Evolutionary conservation across 2,888 invertebrate species (phyloP).

Genomic region (Seira sanloemensis): DNA sequence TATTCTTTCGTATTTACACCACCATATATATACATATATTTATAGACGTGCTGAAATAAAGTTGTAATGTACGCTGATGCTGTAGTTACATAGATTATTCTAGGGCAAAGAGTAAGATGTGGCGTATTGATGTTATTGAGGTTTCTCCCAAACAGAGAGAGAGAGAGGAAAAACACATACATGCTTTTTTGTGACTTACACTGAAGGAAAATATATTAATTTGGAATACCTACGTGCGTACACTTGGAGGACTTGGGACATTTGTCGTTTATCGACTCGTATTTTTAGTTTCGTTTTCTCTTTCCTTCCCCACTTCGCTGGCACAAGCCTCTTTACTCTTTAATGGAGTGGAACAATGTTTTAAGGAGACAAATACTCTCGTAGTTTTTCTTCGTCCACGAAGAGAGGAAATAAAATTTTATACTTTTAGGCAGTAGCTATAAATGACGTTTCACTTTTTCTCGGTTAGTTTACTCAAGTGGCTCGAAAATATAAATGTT

Average conservation of each 20-base stretch:
- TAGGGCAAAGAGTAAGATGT: background rate
- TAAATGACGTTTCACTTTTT: slow-evolving; percentile 15
- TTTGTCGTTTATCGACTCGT: slow-evolving; percentile 49
- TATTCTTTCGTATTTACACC: too few species aligned
- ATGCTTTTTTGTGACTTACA: too few species aligned
- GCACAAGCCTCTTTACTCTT: slow-evolving; percentile 18
- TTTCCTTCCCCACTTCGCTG: slow-evolving; percentile 20
- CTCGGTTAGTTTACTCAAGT: background rate
- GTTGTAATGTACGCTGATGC: background rate
- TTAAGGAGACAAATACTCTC: background rate
- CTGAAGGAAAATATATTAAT: background rate
- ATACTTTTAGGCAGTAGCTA: too few species aligned
- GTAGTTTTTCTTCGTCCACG: slow-evolving; percentile 19
- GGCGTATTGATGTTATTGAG: background rate
- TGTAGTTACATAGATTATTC: background rate
- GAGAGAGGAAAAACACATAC: background rate
- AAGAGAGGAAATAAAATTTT: slow-evolving; percentile 12
- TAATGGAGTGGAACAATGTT: slow-evolving; percentile 49
- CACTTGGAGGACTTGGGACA: slow-evolving; percentile 43
- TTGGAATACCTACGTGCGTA: background rate
- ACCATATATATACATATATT: too few species aligned
- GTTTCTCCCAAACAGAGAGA: background rate
- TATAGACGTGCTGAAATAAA: too few species aligned
- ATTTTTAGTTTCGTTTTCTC: slow-evolving; percentile 41
- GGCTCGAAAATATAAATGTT: background rate